These are phyloP conservation scores for Drosophila neocordata DNA, from an alignment of 1,140 invertebrate genomes.

Conservation along the genomic window DNA sequence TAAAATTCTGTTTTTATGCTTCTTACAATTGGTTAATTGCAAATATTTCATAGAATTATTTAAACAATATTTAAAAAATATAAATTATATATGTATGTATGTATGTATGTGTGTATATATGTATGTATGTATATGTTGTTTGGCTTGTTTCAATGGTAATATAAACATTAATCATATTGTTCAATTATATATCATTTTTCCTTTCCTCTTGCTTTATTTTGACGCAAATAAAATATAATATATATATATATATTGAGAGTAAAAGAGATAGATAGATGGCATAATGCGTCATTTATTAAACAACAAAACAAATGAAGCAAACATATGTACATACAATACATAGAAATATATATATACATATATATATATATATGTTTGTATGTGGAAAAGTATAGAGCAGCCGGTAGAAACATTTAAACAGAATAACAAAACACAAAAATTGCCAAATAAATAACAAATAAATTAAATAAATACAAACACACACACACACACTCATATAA, in stretches of 20 bases:
- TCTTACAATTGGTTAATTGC: no score
- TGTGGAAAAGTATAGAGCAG: no score
- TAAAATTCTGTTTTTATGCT: no score
- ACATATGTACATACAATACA: constrained; percentile 36
- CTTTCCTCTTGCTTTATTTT: constrained; percentile 7
- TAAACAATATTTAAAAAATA: no score
- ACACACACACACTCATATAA: constrained; percentile 8
- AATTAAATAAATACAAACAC: constrained; percentile 69
- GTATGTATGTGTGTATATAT: no score
- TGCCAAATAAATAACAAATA: constrained; percentile 76
- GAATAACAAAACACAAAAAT: constrained; percentile 40
- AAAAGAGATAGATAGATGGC: constrained; percentile 34
- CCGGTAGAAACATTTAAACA: constrained; percentile 49
- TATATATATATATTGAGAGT: constrained; percentile 6
- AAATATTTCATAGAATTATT: no score
- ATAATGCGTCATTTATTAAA: constrained; percentile 77
- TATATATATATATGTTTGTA: no score
- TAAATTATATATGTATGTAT: no score
- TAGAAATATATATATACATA: constrained; percentile 15
- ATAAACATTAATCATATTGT: constrained; percentile 4
- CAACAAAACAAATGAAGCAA: constrained; percentile 45
- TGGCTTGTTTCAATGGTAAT: background rate
- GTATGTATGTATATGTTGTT: no score
- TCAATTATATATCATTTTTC: constrained; percentile 6
- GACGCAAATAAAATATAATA: constrained; percentile 5